Base-by-base conservation (phyloP, 1,140 invertebrate genomes). In the Idris sp. region DNA sequence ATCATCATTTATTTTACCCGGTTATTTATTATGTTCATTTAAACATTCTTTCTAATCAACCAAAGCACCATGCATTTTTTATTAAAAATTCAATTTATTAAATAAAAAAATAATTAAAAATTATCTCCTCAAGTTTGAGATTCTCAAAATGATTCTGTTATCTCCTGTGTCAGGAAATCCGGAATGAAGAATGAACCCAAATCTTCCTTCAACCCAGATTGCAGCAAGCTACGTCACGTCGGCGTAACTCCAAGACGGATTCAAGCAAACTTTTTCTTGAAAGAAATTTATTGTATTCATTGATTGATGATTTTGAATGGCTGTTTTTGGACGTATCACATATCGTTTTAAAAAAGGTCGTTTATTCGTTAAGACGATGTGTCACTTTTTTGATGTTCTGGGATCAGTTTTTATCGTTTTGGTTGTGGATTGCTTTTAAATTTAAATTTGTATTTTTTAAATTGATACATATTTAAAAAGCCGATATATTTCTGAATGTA, bases 111-210 rank as follows among this genome's bases (percentile, higher is more conserved):
- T n/a, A n/a, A n/a, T n/a, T n/a, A n/a, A n/a, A n/a, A n/a, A n/a
- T n/a, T n/a, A n/a, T n/a, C 31, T 46, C 15, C 22, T 31, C 38
- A 9, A 30, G 14, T 31, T n/a, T 35, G 40, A 44, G 38, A 74
- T 79, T 41, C n/a, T 81, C 74, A 82, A 82, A 71, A 74, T 76
- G 74, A 80, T 61, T 85, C 75, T 83, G 75, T 85, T 79, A 79
- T 78, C 77, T 61, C 77, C 68, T 71, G 65, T 80, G 82, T 83
- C 77, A 85, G 83, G 84, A 83, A 80, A 84, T 82, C 78, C 69
- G 79, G 64, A 81, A 84, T 44, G 82, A 80, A 75, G 81, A 85
- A 56, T 84, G 81, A 85, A 81, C n/a, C n/a, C 76, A 26, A 64
- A 75, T 58, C 56, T 54, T 78, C 76, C 76, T 67, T 75, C 58